These are phyloP conservation scores for Cebidichthys violaceus DNA, from an alignment of 2,113 vertebrate genomes.

Conservation along the genomic window DNA sequence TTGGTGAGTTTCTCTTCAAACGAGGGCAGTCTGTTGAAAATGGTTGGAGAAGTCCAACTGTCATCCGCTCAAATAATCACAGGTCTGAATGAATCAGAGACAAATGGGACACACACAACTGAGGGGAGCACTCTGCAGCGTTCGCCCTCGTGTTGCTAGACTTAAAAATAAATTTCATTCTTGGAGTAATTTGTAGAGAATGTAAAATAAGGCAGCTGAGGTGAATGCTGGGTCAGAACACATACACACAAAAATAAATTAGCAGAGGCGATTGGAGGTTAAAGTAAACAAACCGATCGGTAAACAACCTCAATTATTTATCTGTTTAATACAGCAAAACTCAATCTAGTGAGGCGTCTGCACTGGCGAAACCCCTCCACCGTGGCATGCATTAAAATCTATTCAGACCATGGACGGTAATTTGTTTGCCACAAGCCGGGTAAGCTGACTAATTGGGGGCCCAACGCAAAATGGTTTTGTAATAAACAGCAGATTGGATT, in stretches of 20 bases:
- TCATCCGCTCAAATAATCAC: slow-evolving; percentile 58
- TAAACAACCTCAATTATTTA: slow-evolving; percentile 57
- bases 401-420: slow-evolving; percentile 34
- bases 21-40: neutral
- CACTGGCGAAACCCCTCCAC: slow-evolving; percentile 2
- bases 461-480: slow-evolving; percentile 41
- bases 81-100: slow-evolving; percentile 18
- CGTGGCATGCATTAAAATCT: slow-evolving; percentile 50
- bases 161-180: slow-evolving; percentile 34
- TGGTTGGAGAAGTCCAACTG: slow-evolving; percentile 34
- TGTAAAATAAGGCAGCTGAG: neutral
- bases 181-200: slow-evolving; percentile 11
- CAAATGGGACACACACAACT: slow-evolving; percentile 45
- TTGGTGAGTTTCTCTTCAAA: slow-evolving; percentile 29
- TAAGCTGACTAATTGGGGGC: slow-evolving; percentile 63
- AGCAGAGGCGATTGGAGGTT: slow-evolving; percentile 2
- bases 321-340: slow-evolving; percentile 43
- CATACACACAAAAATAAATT: slow-evolving; percentile 17
- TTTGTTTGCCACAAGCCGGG: slow-evolving; percentile 57
- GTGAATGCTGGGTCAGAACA: slow-evolving; percentile 22
- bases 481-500: slow-evolving; percentile 63
- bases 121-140: slow-evolving; percentile 10
- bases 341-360: slow-evolving; percentile 3
- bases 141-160: neutral
- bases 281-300: slow-evolving; percentile 47